Percentiles rank a stretch among this genome's conserved stretches.
Evolutionary conservation across 2,797 vertebrate genomes (phyloP).

Genomic region (Premnoplex brunnescens): DNA sequence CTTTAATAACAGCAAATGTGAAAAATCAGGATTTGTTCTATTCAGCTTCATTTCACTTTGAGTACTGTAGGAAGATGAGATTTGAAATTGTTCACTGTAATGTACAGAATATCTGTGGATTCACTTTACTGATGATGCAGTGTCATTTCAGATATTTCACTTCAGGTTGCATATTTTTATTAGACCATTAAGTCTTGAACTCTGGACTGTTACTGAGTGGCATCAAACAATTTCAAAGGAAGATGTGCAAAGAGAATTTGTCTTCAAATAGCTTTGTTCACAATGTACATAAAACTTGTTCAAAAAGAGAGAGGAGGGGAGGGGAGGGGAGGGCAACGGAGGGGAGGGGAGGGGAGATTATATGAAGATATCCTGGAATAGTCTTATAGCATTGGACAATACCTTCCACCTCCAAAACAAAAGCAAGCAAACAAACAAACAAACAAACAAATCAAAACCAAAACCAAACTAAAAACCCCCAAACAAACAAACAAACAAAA

Average conservation of each 20-base stretch:
- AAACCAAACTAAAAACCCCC: too few species aligned
- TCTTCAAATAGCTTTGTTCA: conserved; percentile 1
- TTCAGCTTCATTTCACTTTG: conserved; percentile 76
- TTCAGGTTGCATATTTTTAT: conserved; percentile 44
- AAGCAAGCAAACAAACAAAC: too few species aligned
- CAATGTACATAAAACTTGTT: background rate
- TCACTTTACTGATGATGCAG: conserved; percentile 66
- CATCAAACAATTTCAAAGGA: conserved; percentile 36
- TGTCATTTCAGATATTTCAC: conserved; percentile 53
- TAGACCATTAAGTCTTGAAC: conserved; percentile 59
- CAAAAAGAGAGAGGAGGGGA: background rate
- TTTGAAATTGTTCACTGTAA: conserved; percentile 67
- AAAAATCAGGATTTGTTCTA: conserved; percentile 77
- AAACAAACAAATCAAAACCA: too few species aligned
- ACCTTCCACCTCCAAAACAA: background rate
- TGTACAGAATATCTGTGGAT: conserved; percentile 55
- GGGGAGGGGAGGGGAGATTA: background rate
- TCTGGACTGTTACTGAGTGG: conserved; percentile 27
- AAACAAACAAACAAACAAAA: too few species aligned
- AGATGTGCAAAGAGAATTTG: background rate
- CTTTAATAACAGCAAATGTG: conserved; percentile 79
- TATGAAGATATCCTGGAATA: background rate
- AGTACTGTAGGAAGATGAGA: conserved; percentile 71
- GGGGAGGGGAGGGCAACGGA: too few species aligned
- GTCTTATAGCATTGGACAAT: background rate